phyloP scores from a whole-genome alignment of 2,888 invertebrate genomes.

The Cantharis lateralis region DNA sequence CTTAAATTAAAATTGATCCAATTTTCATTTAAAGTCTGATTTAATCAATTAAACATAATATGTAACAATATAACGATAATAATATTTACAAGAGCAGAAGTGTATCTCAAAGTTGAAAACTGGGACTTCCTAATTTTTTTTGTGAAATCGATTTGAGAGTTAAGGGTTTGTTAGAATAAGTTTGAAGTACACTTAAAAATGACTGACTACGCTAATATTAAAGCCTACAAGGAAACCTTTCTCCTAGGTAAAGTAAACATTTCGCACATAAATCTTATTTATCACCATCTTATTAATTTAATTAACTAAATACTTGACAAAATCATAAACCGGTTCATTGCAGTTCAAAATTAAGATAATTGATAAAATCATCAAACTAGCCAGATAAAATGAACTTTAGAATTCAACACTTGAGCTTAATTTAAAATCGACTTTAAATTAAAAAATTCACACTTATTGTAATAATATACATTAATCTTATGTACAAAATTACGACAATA shows the following conservation, averaged over 20 bases:
- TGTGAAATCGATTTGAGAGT: too few species aligned
- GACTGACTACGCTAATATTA: too few species aligned
- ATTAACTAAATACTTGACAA: neutral
- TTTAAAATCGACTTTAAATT: neutral
- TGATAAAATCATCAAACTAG: neutral
- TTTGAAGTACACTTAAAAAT: too few species aligned
- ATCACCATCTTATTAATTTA: neutral
- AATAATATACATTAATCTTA: neutral
- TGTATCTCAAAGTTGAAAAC: too few species aligned
- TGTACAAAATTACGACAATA: neutral
- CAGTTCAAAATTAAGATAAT: neutral
- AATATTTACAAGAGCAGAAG: too few species aligned
- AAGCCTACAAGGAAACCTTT: neutral
- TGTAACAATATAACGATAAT: too few species aligned
- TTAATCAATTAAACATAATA: too few species aligned
- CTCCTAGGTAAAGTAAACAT: neutral
- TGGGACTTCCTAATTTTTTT: too few species aligned
- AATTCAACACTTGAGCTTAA: neutral
- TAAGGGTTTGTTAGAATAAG: too few species aligned
- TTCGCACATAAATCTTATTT: neutral
- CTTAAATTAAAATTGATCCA: neutral
- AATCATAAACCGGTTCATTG: neutral
- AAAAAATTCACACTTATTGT: neutral
- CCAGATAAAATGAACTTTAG: neutral
- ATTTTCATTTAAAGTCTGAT: neutral